Base-by-base conservation (phyloP, 2,888 invertebrate species). In the Lithodes maja region DNA sequence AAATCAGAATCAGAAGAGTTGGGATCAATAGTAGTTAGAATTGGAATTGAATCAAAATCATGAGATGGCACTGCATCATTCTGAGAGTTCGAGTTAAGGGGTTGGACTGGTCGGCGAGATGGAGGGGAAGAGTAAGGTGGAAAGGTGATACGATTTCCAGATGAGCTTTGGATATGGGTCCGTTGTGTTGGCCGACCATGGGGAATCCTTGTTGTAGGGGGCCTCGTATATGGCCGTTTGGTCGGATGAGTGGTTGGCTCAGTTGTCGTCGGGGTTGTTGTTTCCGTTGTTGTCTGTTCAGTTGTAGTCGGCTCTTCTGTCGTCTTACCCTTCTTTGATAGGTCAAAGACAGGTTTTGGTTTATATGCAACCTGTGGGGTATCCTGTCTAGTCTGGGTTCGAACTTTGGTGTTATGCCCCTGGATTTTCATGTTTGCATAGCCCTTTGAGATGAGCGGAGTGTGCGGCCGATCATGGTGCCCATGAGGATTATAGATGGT, bases 361-460 rank as follows among this genome's bases (percentile, higher is more conserved):
- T 50, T 53, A 55, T 77, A 78, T 1, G 82, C 82, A 61, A 75
- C 85, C 17, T 55, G 82, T 7, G 81, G 86, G 2, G 81, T 86
- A 80, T 75, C 81, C 55, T 86, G 86, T 49, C 15, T 55, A 1
- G 74, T 49, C n/a, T 5, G 74, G 0, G 81, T 52, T 7, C 61
- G 81, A 9, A 74, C 75, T 15, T 86, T 80, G 49, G 15, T 79
- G 74, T 78, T 79, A 69, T 82, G 81, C 1, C 90, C 90, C 55
- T 90, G 90, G 55, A 90, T 83, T 54, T 83, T 90, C 52, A 83
- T 90, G 80, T 83, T 90, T 17, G 90, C 90, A 12, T 90, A 90
- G n/a, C 90, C 90, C 54, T 86, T 85, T 12, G 87, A 85, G n/a
- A 90, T 88, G 69, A 88, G 79, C 0, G 90, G 88, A 2, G 78